Base-by-base conservation (phyloP, 64 coral and sea anemone species). In the Pocillopora damicornis region DNA sequence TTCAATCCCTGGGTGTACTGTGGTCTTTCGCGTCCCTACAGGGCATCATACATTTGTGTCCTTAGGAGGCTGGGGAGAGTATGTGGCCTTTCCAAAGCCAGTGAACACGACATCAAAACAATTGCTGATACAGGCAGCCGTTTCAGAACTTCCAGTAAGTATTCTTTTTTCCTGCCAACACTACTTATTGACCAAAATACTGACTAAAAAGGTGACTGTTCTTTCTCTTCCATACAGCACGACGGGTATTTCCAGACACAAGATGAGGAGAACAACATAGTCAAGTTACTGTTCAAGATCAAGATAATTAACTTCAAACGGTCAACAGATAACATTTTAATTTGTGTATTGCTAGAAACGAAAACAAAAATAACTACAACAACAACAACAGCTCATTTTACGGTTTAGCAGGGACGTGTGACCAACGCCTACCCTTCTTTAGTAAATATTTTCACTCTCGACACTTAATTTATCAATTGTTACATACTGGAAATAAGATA, bases 1-100 rank as follows among this genome's bases (percentile, higher is more conserved):
- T 15, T 80, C 57, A 92, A 87, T 61, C 83, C 90, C 11, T 63
- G 86, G 37, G 75, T 80, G 13, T 92, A 92, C 58, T 92, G 90
- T 59, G 56, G 68, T 14, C 51, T 87, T 17, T 92, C 82, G 59
- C 82, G 82, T 36, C 83, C 90, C 1, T 92, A 92, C 13, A 86
- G 90, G 17, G 87, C 63, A 56, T 83, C 82, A 2, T 92, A 92
- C 72, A 9, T 80, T 16, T 87, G 62, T 61, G 75, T 92, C 76
- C 58, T 92, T 75, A 92, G 83, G 72, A 87, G 86, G 75, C 75
- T 61, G 15, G 76, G 42, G 23, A 74, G 63, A 30, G 83, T 87
- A 5, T 87, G 75, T 45, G 76, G 90, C 13, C 58, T 76, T 78
- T 25, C 75, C 12, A 26, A 79, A 45, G 22, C 60, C 45, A 61